Percentiles rank a stretch among this genome's conserved stretches.
Evolutionary conservation across 2,797 vertebrate species (phyloP).

Genomic region (Nyctibius grandis): DNA sequence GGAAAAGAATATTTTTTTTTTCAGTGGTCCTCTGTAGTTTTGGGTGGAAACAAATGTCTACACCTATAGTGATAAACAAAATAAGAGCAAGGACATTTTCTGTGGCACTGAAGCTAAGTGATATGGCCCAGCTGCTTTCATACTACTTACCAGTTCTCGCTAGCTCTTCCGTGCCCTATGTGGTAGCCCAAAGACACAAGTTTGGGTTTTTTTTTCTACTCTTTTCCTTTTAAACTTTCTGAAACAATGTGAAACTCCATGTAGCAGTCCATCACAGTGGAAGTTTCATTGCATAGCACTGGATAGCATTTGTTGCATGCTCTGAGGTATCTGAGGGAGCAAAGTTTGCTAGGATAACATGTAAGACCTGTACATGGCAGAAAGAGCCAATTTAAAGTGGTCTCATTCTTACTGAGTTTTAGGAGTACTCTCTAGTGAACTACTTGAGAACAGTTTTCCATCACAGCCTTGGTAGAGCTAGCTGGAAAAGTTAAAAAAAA

Average conservation of each 20-base stretch:
- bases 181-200: neutral
- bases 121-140: neutral
- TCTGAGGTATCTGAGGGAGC: neutral
- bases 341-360: neutral
- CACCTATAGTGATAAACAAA: neutral
- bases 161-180: neutral
- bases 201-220: fast-evolving
- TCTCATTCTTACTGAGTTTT: neutral
- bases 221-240: neutral
- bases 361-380: neutral
- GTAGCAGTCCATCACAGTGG: neutral
- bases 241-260: no score
- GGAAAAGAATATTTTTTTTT: neutral
- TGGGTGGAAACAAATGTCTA: neutral
- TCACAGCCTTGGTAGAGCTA: neutral
- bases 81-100: neutral
- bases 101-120: neutral
- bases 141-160: neutral
- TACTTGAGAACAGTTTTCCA: neutral
- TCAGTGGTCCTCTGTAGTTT: neutral
- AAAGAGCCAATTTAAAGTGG: neutral
- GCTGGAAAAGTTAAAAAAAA: neutral
- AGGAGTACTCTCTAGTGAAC: neutral
- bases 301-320: neutral
- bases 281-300: neutral